Evolutionary conservation across 2,888 invertebrate species (phyloP), one percentile per base, ranked within the genome.

Genomic region (Aphidoletes aphidimyza): DNA sequence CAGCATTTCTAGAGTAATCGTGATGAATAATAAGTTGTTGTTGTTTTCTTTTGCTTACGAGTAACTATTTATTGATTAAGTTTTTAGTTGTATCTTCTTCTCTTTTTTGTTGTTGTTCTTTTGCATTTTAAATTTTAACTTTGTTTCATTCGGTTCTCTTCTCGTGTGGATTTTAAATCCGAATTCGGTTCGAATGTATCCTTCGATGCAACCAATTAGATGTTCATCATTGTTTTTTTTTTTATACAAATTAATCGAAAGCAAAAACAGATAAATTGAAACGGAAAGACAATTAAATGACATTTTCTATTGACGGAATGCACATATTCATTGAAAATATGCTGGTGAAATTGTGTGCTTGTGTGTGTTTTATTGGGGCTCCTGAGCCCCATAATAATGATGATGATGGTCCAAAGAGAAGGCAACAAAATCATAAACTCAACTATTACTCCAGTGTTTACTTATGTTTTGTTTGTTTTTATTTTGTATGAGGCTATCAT

Each of bases 211-310:
- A 69, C 69, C 69, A 69, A 69, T 69, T 69, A 30, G 9, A 11
- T n/a, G n/a, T n/a, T n/a, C n/a, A n/a, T n/a, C n/a, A n/a, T 54
- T 54, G 22, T 54, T 54, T 54, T 54, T 54, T 54, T 54, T 30
- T 30, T 69, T 69, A 69, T 69, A 69, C 69, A 69, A 30, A 69
- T 69, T 30, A 69, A 69, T 30, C 69, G 69, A 69, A 69, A 69
- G 69, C 69, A 69, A 69, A 69, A 26, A 69, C 69, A 69, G 69
- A 69, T 30, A 69, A 69, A 69, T 69, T 69, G 69, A 69, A 69
- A 69, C 69, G 34, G 69, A 69, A 69, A 69, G 69, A 69, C 69
- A 54, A 6, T 54, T 54, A 54, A n/a, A 26, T 54, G 26, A 54
- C n/a, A 22, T 6, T 47, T 11, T 26, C 69, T 69, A 69, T 69